Evolutionary conservation across 2,888 invertebrate genomes (phyloP).

Genomic region (Cantharis flavilabris): DNA sequence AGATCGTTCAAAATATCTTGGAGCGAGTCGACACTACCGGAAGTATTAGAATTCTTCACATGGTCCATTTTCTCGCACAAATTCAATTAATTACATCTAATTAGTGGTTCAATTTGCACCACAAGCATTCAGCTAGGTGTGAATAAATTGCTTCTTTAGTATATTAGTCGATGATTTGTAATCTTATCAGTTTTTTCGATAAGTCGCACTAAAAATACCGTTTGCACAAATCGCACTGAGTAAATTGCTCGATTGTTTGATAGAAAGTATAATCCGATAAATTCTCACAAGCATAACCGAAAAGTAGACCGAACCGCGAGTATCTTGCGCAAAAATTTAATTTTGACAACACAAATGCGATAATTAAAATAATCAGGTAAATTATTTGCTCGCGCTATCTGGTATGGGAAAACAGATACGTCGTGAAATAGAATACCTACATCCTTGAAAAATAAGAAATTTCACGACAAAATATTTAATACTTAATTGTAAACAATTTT

Average conservation of each 20-base stretch:
- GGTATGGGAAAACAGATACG: conserved; percentile 17
- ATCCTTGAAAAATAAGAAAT: not conserved
- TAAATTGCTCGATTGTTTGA: not conserved
- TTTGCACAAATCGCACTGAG: not conserved
- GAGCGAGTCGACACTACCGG: conserved; percentile 34
- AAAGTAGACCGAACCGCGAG: not conserved
- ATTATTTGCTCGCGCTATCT: conserved; percentile 6
- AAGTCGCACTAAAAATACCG: not conserved
- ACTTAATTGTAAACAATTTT: not conserved
- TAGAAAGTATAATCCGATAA: not conserved
- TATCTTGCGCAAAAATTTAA: not conserved
- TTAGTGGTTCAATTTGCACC: not conserved
- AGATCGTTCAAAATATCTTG: conserved; percentile 36
- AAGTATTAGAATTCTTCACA: conserved; percentile 12
- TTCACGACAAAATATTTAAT: not conserved
- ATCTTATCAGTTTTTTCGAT: not conserved
- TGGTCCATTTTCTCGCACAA: conserved; percentile 15
- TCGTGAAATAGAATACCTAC: conserved; percentile 5
- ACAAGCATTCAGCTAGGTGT: not conserved
- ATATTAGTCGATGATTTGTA: not conserved
- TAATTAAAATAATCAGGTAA: conserved; percentile 14
- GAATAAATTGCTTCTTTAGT: not conserved
- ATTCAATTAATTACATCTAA: not conserved
- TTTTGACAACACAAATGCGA: not conserved
- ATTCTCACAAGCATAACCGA: not conserved